These are phyloP conservation scores for Caloenas nicobarica DNA, from an alignment of 2,113 vertebrate genomes.

Conservation along the genomic window DNA sequence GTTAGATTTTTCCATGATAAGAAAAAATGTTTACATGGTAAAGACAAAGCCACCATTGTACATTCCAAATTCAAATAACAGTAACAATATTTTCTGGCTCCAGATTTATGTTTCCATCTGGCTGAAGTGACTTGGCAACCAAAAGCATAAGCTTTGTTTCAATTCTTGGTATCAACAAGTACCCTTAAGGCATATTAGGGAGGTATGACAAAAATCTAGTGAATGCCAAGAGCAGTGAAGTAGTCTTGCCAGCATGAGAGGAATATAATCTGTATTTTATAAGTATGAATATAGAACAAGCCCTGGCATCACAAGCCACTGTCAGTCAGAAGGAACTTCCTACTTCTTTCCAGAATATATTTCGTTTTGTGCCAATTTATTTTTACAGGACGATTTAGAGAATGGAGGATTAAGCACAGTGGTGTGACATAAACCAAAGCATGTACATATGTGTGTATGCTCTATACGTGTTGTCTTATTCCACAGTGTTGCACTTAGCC, in stretches of 20 bases:
- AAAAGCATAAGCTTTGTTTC: constrained; percentile 72
- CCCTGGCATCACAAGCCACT: constrained; percentile 45
- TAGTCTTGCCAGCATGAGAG: constrained; percentile 56
- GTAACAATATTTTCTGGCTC: constrained; percentile 65
- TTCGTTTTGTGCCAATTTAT: constrained; percentile 48
- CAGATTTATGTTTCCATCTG: constrained; percentile 66
- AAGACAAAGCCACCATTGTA: constrained; percentile 53
- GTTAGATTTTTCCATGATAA: background rate
- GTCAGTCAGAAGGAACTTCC: constrained; percentile 64
- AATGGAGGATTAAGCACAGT: constrained; percentile 5
- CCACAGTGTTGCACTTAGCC: background rate
- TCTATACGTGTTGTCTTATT: background rate
- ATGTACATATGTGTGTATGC: background rate
- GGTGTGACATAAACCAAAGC: background rate
- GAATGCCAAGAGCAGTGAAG: constrained; percentile 58
- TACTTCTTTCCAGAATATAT: constrained; percentile 38
- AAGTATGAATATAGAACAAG: constrained; percentile 64
- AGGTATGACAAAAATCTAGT: constrained; percentile 65
- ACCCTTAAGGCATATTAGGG: constrained; percentile 72
- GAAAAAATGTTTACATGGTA: constrained; percentile 9
- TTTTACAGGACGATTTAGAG: background rate
- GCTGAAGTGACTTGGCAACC: constrained; percentile 72
- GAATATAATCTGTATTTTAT: constrained; percentile 62
- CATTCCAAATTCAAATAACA: constrained; percentile 38
- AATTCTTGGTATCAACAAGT: constrained; percentile 71